Evolutionary conservation across 2,888 invertebrate species (phyloP), one percentile per base, ranked within the genome.

Genomic region (Drosophila mimetica): DNA sequence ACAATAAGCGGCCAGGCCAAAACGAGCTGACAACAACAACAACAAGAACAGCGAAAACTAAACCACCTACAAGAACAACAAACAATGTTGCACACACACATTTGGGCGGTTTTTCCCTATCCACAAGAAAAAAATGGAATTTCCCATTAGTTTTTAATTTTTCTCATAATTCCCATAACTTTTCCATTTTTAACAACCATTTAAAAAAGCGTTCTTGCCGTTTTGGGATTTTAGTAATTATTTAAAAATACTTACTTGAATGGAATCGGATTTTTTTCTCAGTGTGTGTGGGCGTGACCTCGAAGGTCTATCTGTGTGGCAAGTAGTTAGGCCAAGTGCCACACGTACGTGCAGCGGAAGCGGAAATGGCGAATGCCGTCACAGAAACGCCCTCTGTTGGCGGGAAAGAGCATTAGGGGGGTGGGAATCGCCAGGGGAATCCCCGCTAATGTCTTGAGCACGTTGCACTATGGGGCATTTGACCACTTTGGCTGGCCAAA

Each of bases 1-100:
- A 86, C 85, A 76, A 81, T 86, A 81, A 78, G 78, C 67, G 73
- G 73, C 48, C 63, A 64, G 54, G 67, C 76, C 74, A 67, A 74
- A 84, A 81, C 54, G 81, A 84, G 70, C 75, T 75, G 75, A 47
- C 69, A 81, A 79, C 79, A 73, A 42, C 39, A 37, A 18, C 16
- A 18, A 25, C 44, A 44, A n/a, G n/a, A 61, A 25, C 25, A 25
- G 25, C 82, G 51, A 59, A 50, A 58, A 44, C 39, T 61, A 55
- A 46, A 71, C 47, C 48, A 66, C 46, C 60, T 63, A 41, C 32
- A 55, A 50, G 18, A n/a, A 48, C 18, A 53, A 18, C 20, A 9
- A 39, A 18, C 16, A 20, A 30, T 46, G 42, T 36, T 14, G 44
- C 53, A 47, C 37, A 60, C 37, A 60, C 48, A 42, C 30, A 47